Evolutionary conservation across 1,140 invertebrate genomes (phyloP), one percentile per base, ranked within the genome.

Genomic region (Ostrea denselamellosa): DNA sequence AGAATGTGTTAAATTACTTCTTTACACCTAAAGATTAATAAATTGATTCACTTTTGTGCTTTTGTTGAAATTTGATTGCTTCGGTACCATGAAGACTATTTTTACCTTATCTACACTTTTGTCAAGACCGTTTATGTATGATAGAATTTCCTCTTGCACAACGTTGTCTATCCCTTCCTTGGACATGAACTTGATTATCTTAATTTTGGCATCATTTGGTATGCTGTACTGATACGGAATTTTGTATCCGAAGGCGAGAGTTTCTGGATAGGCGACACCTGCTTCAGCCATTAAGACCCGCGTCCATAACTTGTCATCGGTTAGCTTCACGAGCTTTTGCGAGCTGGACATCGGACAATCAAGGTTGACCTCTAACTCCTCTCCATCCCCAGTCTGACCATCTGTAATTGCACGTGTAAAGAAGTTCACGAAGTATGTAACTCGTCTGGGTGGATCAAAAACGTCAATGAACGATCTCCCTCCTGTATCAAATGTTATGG

Each of bases 341-440:
- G 92, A 92, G 53, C 90, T 90, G 25, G 89, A 90, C 89, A 90
- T 90, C 2, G 92, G 92, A 51, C 89, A 90, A 19, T 92, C 92
- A 19, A 92, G 84, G 65, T 87, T 81, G 0, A 54, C n/a, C 82
- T 89, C 90, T 22, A 90, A n/a, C 4, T 62, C 83, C 83, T 90
- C 90, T 19, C 90, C 89, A 22, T 90, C 89, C 8, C 53, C 34
- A 14, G 86, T 81, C n/a, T 89, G 86, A 19, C 87, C 87, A 19
- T 87, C 83, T 4, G 91, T 90, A 28, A 85, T 89, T 0, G 88
- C 68, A 5, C 56, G 51, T 8, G 90, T 90, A 58, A 91, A 90
- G 62, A 83, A 90, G 56, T 92, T 91, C 2, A 91, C 85, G 34
- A 91, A 86, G 62, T 92, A 92, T 17, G 90, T 91, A 8, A 88